These are phyloP conservation scores for Microcaecilia unicolor DNA, from an alignment of 2,797 vertebrate genomes.

Conservation along the genomic window DNA sequence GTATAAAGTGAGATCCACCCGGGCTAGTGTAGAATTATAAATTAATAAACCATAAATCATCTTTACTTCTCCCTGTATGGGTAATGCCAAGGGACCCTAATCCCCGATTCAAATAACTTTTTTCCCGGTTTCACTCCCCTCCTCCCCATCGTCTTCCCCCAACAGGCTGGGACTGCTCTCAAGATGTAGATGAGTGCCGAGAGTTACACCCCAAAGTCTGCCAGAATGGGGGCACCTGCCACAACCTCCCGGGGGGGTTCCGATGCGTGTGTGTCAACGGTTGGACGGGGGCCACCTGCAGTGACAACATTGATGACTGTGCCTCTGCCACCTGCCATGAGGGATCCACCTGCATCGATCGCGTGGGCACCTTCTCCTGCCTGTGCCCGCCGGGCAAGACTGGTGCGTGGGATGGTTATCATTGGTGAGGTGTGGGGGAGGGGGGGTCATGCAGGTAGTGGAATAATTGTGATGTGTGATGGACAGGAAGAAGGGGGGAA, in stretches of 20 bases:
- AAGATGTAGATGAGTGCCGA: slow-evolving; percentile 37
- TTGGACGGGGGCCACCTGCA: slow-evolving; percentile 49
- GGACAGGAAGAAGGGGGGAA: too few relatives aligned
- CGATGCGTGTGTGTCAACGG: slow-evolving; percentile 37
- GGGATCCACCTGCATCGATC: slow-evolving; percentile 42
- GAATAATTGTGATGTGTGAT: background rate
- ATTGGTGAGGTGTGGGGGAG: background rate
- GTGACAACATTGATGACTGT: slow-evolving; percentile 57
- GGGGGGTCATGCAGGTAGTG: background rate
- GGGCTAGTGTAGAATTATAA: too few relatives aligned
- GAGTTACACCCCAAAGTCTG: slow-evolving; percentile 8
- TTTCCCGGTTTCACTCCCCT: too few relatives aligned
- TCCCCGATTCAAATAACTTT: background rate
- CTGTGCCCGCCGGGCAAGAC: slow-evolving; percentile 27
- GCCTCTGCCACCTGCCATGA: slow-evolving; percentile 46
- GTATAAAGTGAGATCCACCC: too few relatives aligned
- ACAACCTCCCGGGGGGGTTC: slow-evolving; percentile 16
- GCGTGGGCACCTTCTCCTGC: slow-evolving; percentile 35
- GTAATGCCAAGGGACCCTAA: too few relatives aligned
- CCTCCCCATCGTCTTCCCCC: background rate
- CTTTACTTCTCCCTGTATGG: too few relatives aligned
- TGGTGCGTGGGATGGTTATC: slow-evolving; percentile 12
- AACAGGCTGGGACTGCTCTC: slow-evolving; percentile 29
- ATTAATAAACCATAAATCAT: too few relatives aligned
- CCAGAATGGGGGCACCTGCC: slow-evolving; percentile 43